A percentile compares a stretch with the other conserved stretches of the same genome.
Evolutionary conservation across 2,888 invertebrate species (phyloP).

Genomic region (Operophtera brumata): DNA sequence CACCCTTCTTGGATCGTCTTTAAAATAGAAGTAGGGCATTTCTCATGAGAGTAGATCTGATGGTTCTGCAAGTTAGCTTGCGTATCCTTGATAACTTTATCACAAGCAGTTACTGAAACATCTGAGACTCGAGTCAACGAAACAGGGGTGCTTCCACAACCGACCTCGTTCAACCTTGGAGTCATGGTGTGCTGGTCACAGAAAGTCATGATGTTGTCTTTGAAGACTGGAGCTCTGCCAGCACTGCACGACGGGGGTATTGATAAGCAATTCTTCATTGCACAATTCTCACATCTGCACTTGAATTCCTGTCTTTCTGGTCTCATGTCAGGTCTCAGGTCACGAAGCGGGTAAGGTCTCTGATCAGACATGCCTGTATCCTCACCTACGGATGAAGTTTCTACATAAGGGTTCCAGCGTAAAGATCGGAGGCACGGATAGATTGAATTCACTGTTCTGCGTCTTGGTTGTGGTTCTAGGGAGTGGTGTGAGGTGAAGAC

Average conservation of each 20-base stretch:
- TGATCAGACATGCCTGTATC: slow-evolving; percentile 1
- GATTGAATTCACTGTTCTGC: slow-evolving; percentile 28
- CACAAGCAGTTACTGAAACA: slow-evolving; percentile 31
- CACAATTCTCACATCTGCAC: slow-evolving; percentile 48
- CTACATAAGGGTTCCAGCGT: slow-evolving; percentile 44
- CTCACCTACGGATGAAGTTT: slow-evolving; percentile 33
- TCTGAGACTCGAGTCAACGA: slow-evolving; percentile 31
- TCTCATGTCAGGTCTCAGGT: background rate
- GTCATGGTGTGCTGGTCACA: slow-evolving; percentile 60
- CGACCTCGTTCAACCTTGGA: slow-evolving; percentile 44
- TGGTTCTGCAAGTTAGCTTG: slow-evolving; percentile 22
- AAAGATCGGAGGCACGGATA: slow-evolving; percentile 42
- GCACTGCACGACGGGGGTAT: slow-evolving; percentile 17
- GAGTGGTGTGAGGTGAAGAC: slow-evolving; percentile 42
- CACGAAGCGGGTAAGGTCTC: background rate
- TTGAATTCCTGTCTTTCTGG: slow-evolving; percentile 14
- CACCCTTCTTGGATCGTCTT: slow-evolving; percentile 8
- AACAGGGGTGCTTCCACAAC: slow-evolving; percentile 38
- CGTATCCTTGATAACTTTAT: slow-evolving; percentile 32
- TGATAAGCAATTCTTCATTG: slow-evolving; percentile 35
- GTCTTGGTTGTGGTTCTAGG: background rate
- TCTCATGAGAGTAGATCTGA: slow-evolving; percentile 9
- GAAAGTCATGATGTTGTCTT: slow-evolving; percentile 55
- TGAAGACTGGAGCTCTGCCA: slow-evolving; percentile 30
- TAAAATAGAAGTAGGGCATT: slow-evolving; percentile 20